A percentile compares a stretch with the other conserved stretches of the same genome.
phyloP scores from a whole-genome alignment of 2,888 invertebrate species.

The Agonopterix arenella region DNA sequence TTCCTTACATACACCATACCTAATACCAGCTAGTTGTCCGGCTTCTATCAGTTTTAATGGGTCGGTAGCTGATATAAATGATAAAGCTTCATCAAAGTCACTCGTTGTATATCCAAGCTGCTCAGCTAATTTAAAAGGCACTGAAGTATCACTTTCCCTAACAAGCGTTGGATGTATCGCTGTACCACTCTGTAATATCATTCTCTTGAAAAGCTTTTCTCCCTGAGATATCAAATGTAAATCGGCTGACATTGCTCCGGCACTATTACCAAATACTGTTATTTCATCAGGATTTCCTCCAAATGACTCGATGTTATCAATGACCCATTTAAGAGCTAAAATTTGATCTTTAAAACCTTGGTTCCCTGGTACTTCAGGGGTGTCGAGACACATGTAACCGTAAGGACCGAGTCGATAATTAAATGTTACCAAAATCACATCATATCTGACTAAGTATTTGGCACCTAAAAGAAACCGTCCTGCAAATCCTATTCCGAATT shows the following conservation, averaged over 20 bases:
- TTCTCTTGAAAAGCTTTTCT: conserved; percentile 32
- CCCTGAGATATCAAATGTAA: conserved; percentile 33
- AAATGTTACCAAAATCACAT: conserved; percentile 39
- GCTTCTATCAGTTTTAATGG: conserved; percentile 26
- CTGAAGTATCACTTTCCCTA: conserved; percentile 23
- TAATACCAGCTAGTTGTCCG: conserved; percentile 13
- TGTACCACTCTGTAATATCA: conserved; percentile 41
- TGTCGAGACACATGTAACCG: conserved; percentile 48
- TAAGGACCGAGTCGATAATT: conserved; percentile 45
- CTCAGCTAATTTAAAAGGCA: conserved; percentile 31
- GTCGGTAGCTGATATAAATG: conserved; percentile 22
- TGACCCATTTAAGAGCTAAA: conserved; percentile 42
- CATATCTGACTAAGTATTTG: conserved; percentile 35
- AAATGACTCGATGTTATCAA: conserved; percentile 40
- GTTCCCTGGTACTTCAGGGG: conserved; percentile 40
- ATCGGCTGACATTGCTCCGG: conserved; percentile 40
- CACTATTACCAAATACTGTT: conserved; percentile 40
- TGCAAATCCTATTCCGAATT: conserved; percentile 25
- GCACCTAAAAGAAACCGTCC: conserved; percentile 28
- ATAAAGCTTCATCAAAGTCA: conserved; percentile 27
- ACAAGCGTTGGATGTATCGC: conserved; percentile 23
- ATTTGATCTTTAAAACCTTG: conserved; percentile 49
- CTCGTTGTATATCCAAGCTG: conserved; percentile 23
- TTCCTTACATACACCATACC: conserved; percentile 39
- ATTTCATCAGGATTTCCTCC: conserved; percentile 41